Evolutionary conservation across 2,888 invertebrate species (phyloP), one percentile per base, ranked within the genome.

Genomic region (Apantesis nais): DNA sequence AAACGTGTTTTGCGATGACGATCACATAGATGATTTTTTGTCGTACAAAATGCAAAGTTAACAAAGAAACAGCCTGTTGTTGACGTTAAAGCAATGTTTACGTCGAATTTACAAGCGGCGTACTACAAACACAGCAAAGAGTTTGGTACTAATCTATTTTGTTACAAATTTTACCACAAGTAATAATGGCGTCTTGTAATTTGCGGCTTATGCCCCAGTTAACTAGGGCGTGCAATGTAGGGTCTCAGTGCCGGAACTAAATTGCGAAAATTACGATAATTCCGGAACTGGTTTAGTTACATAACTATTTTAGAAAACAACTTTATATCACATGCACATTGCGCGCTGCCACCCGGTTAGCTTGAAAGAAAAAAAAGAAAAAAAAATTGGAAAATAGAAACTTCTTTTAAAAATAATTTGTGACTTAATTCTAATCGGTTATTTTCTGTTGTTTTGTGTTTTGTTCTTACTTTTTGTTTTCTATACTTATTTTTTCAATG

Each of bases 1-100:
- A 52, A 52, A 68, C 62, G 11, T 68, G 39, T 62, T 52, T 31
- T 67, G 29, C 52, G 48, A 34, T n/a, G 41, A 44, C 41, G 16
- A 25, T 62, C 52, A 25, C 52, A 31, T 62, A 41, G 31, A 60
- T 39, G 16, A 58, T 60, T 22, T 11, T 37, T 58, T 58, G 16
- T 16, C 29, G 0, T 58, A 7, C 7, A 29, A 16, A 58, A 1
- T 1, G 29, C 29, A 29, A 25, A 14, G 29, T 58, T 16, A 0
- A 58, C 29, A 58, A 58, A 16, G 14, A 58, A 29, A 58, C 58
- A 1, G 16, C 12, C 12, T 58, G 25, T 16, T 29, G 25, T 29
- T 25, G 55, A 58, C 14, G 55, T 25, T 58, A 16, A 22, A 61
- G 8, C 19, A 22, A 2, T 61, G 34, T 61, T 58, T 29, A 29